Conservation (phyloP, 2,888 invertebrate genomes). For the Orchestes rusci region DNA sequence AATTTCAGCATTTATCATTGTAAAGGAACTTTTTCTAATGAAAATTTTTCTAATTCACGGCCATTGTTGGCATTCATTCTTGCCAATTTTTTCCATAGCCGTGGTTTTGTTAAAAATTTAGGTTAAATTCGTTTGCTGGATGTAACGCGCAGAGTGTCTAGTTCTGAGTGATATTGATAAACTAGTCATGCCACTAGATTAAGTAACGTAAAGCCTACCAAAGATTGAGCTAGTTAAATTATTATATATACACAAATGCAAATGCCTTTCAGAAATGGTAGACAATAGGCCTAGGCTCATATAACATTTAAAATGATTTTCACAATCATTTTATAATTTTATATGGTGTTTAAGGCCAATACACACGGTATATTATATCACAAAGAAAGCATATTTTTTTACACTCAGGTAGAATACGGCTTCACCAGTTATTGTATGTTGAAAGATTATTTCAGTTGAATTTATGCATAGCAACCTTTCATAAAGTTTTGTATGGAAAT, state of each 20-base stretch:
- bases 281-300: conserved; percentile 23
- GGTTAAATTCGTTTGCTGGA: neutral
- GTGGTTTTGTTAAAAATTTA: neutral
- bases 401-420: conserved; percentile 37
- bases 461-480: no score
- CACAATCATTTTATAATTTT: conserved; percentile 6
- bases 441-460: no score
- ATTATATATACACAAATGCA: conserved; percentile 23
- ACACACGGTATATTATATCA: conserved; percentile 31
- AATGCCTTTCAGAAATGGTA: conserved; percentile 26
- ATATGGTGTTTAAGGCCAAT: conserved; percentile 9
- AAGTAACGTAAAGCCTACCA: conserved; percentile 40
- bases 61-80: neutral
- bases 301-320: conserved; percentile 11
- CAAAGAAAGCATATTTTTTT: conserved; percentile 39
- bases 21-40: no score
- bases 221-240: conserved; percentile 32
- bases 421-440: conserved; percentile 22
- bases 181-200: conserved; percentile 38
- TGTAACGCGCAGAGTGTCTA: conserved; percentile 1
- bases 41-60: no score
- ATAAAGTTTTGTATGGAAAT: no score
- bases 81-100: neutral
- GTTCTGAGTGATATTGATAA: conserved; percentile 39
- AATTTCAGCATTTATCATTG: conserved; percentile 17